Conservation (phyloP, 1,140 invertebrate genomes). For the Drosophila murphyi region DNA sequence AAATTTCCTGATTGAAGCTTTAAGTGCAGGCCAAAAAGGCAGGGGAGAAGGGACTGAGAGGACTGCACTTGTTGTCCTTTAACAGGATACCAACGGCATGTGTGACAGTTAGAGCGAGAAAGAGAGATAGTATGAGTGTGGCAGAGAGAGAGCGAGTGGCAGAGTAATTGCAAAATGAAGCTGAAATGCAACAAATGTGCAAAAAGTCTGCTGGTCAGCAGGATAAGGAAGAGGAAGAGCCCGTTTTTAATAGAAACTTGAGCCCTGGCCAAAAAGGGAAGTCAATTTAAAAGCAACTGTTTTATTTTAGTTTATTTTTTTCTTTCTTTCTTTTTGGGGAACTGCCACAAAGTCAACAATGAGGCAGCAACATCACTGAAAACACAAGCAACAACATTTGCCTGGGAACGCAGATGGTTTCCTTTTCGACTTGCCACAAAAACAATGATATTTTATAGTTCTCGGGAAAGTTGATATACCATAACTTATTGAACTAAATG, state of each 20-base stretch:
- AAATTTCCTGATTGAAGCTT: constrained; percentile 75
- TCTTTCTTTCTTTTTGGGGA: constrained; percentile 1
- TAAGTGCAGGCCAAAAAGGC: constrained; percentile 56
- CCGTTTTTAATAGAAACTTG: constrained; percentile 59
- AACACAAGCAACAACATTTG: neutral
- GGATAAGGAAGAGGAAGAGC: constrained; percentile 16
- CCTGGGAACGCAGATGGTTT: constrained; percentile 10
- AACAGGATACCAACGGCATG: constrained; percentile 53
- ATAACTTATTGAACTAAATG: too few relatives aligned
- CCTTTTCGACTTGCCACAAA: neutral
- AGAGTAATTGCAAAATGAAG: constrained; percentile 69
- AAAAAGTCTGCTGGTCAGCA: constrained; percentile 28
- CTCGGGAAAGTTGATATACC: too few relatives aligned
- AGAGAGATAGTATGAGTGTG: constrained; percentile 7
- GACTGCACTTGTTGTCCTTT: constrained; percentile 46
- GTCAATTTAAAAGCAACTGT: constrained; percentile 33
- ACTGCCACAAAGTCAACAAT: constrained; percentile 3
- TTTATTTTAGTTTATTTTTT: too few relatives aligned
- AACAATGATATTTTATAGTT: neutral
- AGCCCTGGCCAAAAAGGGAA: constrained; percentile 32
- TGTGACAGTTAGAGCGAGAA: neutral
- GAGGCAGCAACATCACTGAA: neutral
- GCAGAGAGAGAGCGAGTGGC: neutral
- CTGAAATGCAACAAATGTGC: constrained; percentile 67
- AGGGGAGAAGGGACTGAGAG: constrained; percentile 15